phyloP scores from a whole-genome alignment of 2,888 invertebrate species.

The Pherbina coryleti region DNA sequence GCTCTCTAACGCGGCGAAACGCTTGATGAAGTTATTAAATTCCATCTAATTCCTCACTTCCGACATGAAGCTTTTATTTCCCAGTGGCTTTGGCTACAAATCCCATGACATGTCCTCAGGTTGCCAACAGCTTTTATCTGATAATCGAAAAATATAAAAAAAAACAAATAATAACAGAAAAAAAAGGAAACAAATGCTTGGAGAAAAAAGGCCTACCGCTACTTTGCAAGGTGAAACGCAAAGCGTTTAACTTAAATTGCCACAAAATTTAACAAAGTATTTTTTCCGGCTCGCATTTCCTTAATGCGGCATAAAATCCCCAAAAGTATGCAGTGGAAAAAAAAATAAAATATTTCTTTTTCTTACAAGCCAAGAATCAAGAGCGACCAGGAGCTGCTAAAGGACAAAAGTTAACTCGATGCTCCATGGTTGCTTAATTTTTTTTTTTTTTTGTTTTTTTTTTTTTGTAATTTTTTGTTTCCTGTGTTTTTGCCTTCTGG shows the following conservation, averaged over 20 bases:
- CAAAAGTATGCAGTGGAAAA: slow-evolving; percentile 32
- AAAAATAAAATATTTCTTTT: slow-evolving; percentile 45
- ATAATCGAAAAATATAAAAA: not conserved
- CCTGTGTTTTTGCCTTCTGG: slow-evolving; percentile 54
- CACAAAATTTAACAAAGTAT: slow-evolving; percentile 25
- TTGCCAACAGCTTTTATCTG: no score
- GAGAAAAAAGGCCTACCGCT: not conserved
- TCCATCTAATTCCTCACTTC: no score
- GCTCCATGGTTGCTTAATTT: not conserved
- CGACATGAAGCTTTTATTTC: no score
- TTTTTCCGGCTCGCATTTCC: not conserved
- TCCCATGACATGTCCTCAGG: no score
- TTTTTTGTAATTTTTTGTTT: not conserved
- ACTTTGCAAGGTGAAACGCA: not conserved
- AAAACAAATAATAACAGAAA: not conserved
- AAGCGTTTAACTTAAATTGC: slow-evolving; percentile 39
- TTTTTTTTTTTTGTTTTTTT: slow-evolving; percentile 1
- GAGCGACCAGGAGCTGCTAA: not conserved
- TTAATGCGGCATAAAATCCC: slow-evolving; percentile 25
- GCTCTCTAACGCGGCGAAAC: no score
- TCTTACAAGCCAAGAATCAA: not conserved
- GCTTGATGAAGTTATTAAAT: no score
- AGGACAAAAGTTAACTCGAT: slow-evolving; percentile 35
- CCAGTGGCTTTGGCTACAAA: no score
- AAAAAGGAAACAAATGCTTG: not conserved